A percentile compares a stretch with the other conserved stretches of the same genome.
Evolutionary conservation across 1,140 invertebrate genomes (phyloP).

Genomic region (Pissodes strobi): DNA sequence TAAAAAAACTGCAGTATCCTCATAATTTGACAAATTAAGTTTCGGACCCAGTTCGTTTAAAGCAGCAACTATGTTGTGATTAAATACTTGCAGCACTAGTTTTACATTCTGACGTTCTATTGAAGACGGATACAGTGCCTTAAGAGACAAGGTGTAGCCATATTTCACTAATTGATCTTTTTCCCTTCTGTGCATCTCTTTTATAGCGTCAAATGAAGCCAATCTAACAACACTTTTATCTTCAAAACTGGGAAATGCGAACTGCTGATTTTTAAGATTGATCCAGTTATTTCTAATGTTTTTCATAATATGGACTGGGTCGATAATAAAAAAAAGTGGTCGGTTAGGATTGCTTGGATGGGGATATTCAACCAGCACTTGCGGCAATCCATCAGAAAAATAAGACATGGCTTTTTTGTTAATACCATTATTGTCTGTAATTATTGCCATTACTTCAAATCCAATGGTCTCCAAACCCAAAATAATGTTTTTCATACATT

Average conservation of each 20-base stretch:
- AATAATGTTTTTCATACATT: conserved; percentile 7
- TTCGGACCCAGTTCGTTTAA: conserved; percentile 10
- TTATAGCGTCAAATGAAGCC: conserved; percentile 18
- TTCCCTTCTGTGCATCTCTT: conserved; percentile 6
- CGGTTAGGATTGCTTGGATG: neutral
- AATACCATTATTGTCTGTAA: conserved; percentile 6
- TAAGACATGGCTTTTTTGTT: conserved; percentile 16
- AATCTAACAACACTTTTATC: neutral
- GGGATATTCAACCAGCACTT: neutral
- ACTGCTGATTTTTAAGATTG: neutral
- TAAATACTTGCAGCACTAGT: conserved; percentile 16
- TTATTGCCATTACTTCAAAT: conserved; percentile 4
- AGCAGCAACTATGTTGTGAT: neutral
- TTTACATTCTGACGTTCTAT: conserved; percentile 29
- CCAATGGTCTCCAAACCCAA: conserved; percentile 10
- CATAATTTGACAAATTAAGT: neutral
- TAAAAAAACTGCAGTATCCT: conserved; percentile 21
- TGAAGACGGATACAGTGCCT: conserved; percentile 22
- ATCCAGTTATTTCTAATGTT: conserved; percentile 12
- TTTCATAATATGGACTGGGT: conserved; percentile 15
- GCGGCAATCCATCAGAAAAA: no score
- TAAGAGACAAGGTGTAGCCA: conserved; percentile 20
- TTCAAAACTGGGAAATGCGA: conserved; percentile 1
- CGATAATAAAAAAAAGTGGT: conserved; percentile 4
- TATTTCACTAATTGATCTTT: conserved; percentile 16